Evolutionary conservation across 2,113 vertebrate genomes (phyloP), one percentile per base, ranked within the genome.

Genomic region (Prietella phreatophila): DNA sequence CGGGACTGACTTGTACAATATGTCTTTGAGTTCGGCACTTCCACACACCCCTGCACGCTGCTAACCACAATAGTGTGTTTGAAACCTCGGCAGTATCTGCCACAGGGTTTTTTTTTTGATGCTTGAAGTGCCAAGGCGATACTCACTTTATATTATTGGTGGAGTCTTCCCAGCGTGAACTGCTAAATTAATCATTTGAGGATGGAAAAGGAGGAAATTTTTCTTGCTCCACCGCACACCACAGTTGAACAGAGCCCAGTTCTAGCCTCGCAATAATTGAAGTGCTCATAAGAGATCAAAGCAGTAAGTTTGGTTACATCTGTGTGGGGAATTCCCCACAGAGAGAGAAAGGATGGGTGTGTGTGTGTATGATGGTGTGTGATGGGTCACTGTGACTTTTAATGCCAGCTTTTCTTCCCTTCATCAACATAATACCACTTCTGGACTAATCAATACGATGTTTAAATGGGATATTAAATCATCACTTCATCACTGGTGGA

Each of bases 371-470:
- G 61, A 69, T n/a, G 14, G 60, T 67, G 47, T 69, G 30, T 58
- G 60, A 81, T 67, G 42, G 61, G 61, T 84, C 17, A 73, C 50
- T 67, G 75, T 36, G 50, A 36, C 10, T 61, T 86, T 42, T 50
- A 47, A 76, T 84, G 75, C 58, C 85, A 82, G 27, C 39, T n/a
- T 47, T 67, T 39, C 56, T 55, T 69, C 86, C 84, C 50, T 78
- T 61, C 78, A 82, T 75, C 53, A 79, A 25, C 81, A 87, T 91
- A 89, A 94, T 92, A 92, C 93, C 90, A 93, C 86, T 82, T 47
- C 55, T 73, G 93, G 92, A 94, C 94, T 92, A 93, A 94, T 93
- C 93, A 91, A 92, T 91, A 89, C 88, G 67, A 89, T 91, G 88
- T 78, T 85, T 84, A 83, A 83, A 90, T 90, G 92, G 92, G 14